Evolutionary conservation across 2,888 invertebrate species (phyloP).

Genomic region (Drosophila limbata): DNA sequence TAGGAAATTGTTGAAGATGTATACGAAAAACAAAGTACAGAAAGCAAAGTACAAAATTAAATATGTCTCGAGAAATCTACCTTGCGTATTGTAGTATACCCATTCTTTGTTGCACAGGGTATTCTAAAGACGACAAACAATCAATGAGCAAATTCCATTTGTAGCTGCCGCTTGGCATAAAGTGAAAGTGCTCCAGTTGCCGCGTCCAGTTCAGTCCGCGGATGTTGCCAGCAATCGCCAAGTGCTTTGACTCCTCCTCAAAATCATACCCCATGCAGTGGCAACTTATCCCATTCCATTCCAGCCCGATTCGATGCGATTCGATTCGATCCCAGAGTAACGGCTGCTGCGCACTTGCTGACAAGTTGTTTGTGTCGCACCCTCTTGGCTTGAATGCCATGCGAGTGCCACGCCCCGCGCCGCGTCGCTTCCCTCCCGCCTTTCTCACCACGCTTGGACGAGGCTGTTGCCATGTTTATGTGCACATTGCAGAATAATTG

Average conservation of each 20-base stretch:
- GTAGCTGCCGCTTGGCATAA: conserved; percentile 63
- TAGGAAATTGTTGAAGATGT: no score
- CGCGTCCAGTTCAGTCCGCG: conserved; percentile 43
- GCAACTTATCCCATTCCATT: conserved; percentile 33
- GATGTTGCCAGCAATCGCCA: conserved; percentile 58
- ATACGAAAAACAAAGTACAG: no score
- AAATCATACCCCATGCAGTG: conserved; percentile 17
- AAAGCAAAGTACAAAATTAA: no score
- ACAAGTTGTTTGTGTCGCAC: conserved; percentile 70
- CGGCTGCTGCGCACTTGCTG: conserved; percentile 71
- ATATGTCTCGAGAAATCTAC: background rate
- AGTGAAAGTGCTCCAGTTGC: conserved; percentile 85
- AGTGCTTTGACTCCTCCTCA: conserved; percentile 78
- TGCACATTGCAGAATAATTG: conserved; percentile 78
- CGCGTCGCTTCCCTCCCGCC: conserved; percentile 7
- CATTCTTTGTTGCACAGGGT: conserved; percentile 9
- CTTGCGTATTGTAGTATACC: background rate
- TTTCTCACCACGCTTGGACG: conserved; percentile 53
- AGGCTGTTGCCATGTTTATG: conserved; percentile 48
- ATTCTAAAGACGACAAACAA: conserved; percentile 45
- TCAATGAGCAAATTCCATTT: conserved; percentile 73
- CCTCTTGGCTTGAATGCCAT: conserved; percentile 45
- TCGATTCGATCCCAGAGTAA: conserved; percentile 5
- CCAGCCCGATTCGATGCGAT: conserved; percentile 3
- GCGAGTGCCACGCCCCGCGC: conserved; percentile 46